A percentile compares a stretch with the other conserved stretches of the same genome.
phyloP scores from a whole-genome alignment of 2,113 vertebrate species.

The Menura novaehollandiae region DNA sequence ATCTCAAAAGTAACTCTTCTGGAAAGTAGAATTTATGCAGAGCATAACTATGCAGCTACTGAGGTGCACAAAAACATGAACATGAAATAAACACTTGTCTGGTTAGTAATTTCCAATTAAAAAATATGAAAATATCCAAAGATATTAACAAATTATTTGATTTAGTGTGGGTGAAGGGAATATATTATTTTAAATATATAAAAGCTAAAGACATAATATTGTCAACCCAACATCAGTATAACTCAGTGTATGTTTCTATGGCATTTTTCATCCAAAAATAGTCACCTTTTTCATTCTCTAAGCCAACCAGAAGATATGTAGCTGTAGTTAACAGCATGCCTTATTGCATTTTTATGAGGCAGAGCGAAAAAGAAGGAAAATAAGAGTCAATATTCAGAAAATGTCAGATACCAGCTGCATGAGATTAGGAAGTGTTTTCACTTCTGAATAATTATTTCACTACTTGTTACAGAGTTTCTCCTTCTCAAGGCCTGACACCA shows the following conservation, averaged over 20 bases:
- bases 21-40: neutral
- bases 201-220: neutral
- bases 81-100: neutral
- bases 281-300: neutral
- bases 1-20: neutral
- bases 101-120: neutral
- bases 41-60: neutral
- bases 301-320: neutral
- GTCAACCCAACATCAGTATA: neutral
- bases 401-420: neutral
- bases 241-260: neutral
- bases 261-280: neutral
- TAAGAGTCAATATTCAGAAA: neutral
- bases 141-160: neutral
- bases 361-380: neutral
- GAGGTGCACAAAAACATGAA: neutral
- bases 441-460: neutral
- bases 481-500: neutral
- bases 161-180: neutral
- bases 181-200: neutral
- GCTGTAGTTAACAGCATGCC: neutral
- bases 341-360: neutral
- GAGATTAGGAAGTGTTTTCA: neutral
- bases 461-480: neutral
- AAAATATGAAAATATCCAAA: neutral